phyloP scores from a whole-genome alignment of 2,113 vertebrate genomes.

The Amblyopsis rosae region DNA sequence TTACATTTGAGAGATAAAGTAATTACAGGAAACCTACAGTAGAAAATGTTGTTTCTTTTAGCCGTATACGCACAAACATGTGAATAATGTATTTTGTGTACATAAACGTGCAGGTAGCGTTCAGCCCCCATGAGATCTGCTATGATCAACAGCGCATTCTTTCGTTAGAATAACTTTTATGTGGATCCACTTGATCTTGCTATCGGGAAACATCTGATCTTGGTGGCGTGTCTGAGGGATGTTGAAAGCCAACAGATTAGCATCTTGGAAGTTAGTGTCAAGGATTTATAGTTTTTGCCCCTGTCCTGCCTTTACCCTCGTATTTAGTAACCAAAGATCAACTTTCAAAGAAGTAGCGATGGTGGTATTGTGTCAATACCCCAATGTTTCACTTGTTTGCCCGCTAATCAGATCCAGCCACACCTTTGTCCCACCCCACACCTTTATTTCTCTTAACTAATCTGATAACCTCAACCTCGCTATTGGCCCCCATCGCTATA shows the following conservation, averaged over 20 bases:
- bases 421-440: conserved; percentile 43
- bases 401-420: conserved; percentile 66
- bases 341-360: conserved; percentile 60
- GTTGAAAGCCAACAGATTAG: conserved; percentile 49
- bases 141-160: conserved; percentile 2
- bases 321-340: conserved; percentile 51
- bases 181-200: conserved; percentile 27
- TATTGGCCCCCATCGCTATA: conserved; percentile 63
- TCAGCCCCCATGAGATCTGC: conserved; percentile 18
- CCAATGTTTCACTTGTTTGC: conserved; percentile 50
- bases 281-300: conserved; percentile 47
- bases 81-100: background rate
- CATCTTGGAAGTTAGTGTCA: conserved; percentile 49
- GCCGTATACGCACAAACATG: background rate
- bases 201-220: conserved; percentile 31
- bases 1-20: background rate
- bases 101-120: conserved; percentile 8
- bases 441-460: conserved; percentile 56
- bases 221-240: conserved; percentile 10
- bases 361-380: conserved; percentile 64
- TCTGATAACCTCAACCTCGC: conserved; percentile 61
- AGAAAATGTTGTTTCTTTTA: background rate
- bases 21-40: background rate
- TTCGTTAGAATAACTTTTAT: conserved; percentile 23
- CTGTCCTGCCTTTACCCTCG: conserved; percentile 21